Evolutionary conservation across 64 coral and sea anemone genomes (phyloP), one percentile per base, ranked within the genome.

Genomic region (Catalaphyllia jardinei): DNA sequence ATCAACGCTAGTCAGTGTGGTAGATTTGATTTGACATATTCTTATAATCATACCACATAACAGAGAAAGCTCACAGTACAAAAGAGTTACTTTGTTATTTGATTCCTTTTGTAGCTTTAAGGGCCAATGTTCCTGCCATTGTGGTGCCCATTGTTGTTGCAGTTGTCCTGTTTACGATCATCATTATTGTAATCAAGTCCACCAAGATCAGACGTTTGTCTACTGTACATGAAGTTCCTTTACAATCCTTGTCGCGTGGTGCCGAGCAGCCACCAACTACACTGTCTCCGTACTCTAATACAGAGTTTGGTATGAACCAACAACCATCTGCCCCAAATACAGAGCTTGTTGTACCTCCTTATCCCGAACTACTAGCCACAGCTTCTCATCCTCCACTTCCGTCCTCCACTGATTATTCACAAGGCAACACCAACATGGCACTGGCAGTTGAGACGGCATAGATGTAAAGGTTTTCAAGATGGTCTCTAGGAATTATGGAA

Each of bases 131-230:
- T 79, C 9, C 25, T 12, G 49, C 51, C 24, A 79, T 79, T 55
- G 76, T 79, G 22, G 49, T 79, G 76, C 49, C 76, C 3, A 29
- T 79, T 55, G 76, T 79, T 79, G 46, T 52, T 12, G 76, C 42
- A 55, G 49, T 79, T 57, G 76, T 79, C 76, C 11, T 79, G 8
- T 54, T 79, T 79, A 10, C 25, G 2, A 54, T 79, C 46, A 57
- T 79, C 76, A 16, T 55, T 57, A 20, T 24, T 52, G 76, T 79
- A 8, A 79, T 79, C 11, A 25, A 69, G 65, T 69, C 19, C 49
- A 79, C 51, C 46, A 79, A 55, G 42, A 79, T 54, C 22, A 79
- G 51, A 20, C 76, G 76, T 50, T 55, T 50, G 20, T 79, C 76
- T 79, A 2, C 22, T 50, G 76, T 27, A 1, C 55, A 79, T 55